Percentiles rank a stretch among this genome's conserved stretches.
Evolutionary conservation across 2,797 vertebrate genomes (phyloP).

Genomic region (Sphenodon punctatus): DNA sequence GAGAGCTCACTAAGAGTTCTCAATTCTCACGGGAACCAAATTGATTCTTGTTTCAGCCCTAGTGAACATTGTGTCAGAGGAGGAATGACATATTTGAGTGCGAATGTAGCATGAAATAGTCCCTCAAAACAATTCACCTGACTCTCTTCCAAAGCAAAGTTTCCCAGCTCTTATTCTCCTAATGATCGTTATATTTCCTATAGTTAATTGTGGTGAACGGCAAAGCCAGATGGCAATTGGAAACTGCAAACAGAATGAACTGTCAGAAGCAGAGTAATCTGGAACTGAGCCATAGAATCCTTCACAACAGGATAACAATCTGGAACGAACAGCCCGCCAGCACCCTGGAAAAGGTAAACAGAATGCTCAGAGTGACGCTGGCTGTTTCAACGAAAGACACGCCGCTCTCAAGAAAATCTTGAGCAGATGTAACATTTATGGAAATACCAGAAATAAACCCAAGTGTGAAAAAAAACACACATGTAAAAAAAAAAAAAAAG

Average conservation of each 20-base stretch:
- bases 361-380: not conserved
- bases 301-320: not conserved
- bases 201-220: not conserved
- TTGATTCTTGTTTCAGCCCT: no score
- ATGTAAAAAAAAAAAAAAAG: not conserved
- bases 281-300: not conserved
- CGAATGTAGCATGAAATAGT: no score
- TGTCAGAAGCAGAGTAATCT: not conserved
- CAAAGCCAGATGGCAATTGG: slow-evolving; percentile 21
- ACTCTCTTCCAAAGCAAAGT: not conserved
- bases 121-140: not conserved
- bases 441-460: not conserved
- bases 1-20: no score
- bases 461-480: not conserved
- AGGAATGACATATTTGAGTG: no score
- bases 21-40: no score
- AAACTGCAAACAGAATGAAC: slow-evolving; percentile 10
- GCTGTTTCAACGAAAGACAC: not conserved
- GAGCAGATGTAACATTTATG: not conserved
- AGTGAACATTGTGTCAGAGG: no score
- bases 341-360: not conserved
- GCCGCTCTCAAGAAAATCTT: not conserved
- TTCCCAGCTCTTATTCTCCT: not conserved
- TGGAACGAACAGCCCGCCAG: not conserved
- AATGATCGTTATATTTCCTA: not conserved